A percentile compares a stretch with the other conserved stretches of the same genome.
Conservation (phyloP, 2,888 invertebrate genomes). For the Xestia xanthographa region DNA sequence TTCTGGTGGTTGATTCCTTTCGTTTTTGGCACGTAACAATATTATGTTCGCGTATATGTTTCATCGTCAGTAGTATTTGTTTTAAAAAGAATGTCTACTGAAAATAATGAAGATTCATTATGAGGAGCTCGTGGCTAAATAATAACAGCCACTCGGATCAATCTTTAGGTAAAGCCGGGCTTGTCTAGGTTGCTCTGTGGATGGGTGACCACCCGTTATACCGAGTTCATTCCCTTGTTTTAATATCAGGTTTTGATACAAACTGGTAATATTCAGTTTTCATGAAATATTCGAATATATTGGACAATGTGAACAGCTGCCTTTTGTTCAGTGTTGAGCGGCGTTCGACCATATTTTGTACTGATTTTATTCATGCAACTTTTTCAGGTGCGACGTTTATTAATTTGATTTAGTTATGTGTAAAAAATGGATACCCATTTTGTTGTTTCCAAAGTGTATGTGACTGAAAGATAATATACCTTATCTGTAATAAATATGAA, state of each 20-base stretch:
- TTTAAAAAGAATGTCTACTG: too few species aligned
- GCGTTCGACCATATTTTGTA: background rate
- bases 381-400: background rate
- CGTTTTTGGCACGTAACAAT: too few species aligned
- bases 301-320: background rate
- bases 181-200: too few species aligned
- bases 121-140: too few species aligned
- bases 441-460: background rate
- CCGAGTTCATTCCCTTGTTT: background rate
- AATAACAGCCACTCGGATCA: background rate
- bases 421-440: background rate
- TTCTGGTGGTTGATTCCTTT: too few species aligned
- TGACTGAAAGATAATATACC: too few species aligned
- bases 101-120: too few species aligned
- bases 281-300: slow-evolving; percentile 2
- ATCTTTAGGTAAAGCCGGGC: too few species aligned
- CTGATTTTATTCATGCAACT: background rate
- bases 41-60: too few species aligned
- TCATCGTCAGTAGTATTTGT: too few species aligned
- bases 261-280: slow-evolving; percentile 8
- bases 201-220: too few species aligned
- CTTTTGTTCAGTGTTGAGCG: slow-evolving; percentile 8
- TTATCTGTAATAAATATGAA: background rate
- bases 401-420: slow-evolving; percentile 10
- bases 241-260: background rate